Base-by-base conservation (phyloP, 2,797 vertebrate genomes). In the Poecile montanus region DNA sequence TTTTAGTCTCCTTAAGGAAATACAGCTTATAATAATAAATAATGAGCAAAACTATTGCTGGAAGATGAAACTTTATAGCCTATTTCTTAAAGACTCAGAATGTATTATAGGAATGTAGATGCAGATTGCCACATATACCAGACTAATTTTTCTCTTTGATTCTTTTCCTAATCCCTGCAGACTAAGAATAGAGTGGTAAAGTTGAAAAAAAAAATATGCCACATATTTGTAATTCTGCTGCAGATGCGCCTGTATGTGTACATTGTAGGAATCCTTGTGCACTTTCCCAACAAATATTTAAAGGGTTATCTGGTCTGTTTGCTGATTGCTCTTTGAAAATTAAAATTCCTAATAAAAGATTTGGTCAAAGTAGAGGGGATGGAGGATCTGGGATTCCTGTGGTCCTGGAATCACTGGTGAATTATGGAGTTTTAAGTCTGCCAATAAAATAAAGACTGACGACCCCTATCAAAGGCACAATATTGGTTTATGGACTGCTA, bases 1-100 rank as follows among this genome's bases (percentile, higher is more conserved):
- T 83, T 80, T 75, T 58, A 89, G 44, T 11, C 2, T 83, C 22
- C 76, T 77, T 75, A 70, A 91, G 86, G 88, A 91, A 94, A 51
- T 75, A 56, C 63, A 84, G 9, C 8, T 11, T 36, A 15, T 73
- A 93, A 82, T 81, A 94, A 68, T 51, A 95, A 93, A 87, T 68
- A 84, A 77, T 80, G 88, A 88, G 20, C 17, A 91, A 89, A 95
- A 72, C 54, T 88, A 63, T 81, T 89, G 16, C 58, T 63, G 34
- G 51, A 65, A 91, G 22, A 88, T 38, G 40, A 91, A 93, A 76
- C 21, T 83, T 66, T 62, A 66, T 71, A 91, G 34, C 36, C 12
- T 57, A 21, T 90, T 85, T 91, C 71, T 92, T 76, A 91, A 95
- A 89, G 66, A 70, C 9, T 2, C 13, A 58, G 36, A 40, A 80